Conservation (phyloP, 2,797 vertebrate species). For the Mus caroli region DNA sequence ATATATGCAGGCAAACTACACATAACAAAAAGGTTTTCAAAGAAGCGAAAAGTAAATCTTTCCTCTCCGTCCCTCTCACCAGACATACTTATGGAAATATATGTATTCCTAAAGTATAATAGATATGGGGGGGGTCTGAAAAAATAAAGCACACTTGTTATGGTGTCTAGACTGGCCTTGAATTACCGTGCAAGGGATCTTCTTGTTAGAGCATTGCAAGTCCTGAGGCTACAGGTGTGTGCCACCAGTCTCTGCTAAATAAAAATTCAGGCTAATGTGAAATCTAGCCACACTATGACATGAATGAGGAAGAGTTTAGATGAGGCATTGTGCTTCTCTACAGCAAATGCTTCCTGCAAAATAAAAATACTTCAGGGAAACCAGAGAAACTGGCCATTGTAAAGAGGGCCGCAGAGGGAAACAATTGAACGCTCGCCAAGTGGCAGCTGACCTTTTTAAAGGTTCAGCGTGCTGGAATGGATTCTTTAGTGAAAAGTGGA, state of each 20-base stretch:
- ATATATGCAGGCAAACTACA: not conserved
- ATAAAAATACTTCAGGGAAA: constrained; percentile 70
- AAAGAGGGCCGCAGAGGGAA: constrained; percentile 64
- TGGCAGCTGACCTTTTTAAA: constrained; percentile 67
- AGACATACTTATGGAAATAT: constrained; percentile 48
- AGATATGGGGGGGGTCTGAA: constrained; percentile 51
- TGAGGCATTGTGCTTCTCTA: constrained; percentile 68
- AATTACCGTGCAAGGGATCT: not conserved
- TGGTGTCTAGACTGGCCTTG: not conserved
- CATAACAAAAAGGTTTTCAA: not conserved
- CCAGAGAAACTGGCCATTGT: constrained; percentile 68
- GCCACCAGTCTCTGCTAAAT: not conserved
- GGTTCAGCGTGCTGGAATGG: constrained; percentile 64
- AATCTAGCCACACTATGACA: constrained; percentile 43
- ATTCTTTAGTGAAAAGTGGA: constrained; percentile 62
- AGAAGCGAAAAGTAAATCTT: not conserved
- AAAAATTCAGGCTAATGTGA: constrained; percentile 48
- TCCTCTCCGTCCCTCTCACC: no score
- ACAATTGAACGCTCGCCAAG: constrained; percentile 58
- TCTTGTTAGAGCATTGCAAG: not conserved
- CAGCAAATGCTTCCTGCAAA: constrained; percentile 72
- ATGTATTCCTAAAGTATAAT: constrained; percentile 10
- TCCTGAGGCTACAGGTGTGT: not conserved
- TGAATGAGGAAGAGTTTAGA: constrained; percentile 69
- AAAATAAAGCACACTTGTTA: constrained; percentile 35